Base-by-base conservation (phyloP, 2,888 invertebrate species). In the Tubulanus polymorphus region DNA sequence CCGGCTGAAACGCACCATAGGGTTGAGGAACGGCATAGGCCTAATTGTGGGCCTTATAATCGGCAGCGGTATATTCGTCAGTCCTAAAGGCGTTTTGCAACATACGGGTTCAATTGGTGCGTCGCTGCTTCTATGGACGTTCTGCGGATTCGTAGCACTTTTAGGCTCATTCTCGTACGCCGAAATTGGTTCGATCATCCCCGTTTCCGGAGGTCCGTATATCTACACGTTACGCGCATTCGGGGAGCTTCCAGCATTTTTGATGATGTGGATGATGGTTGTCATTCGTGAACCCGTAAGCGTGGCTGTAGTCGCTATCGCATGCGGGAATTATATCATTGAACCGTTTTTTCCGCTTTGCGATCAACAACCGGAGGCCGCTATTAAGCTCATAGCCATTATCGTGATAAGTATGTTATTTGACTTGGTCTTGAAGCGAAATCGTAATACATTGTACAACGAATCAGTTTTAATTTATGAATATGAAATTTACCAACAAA, bases 41-140 rank as follows among this genome's bases (percentile, higher is more conserved):
- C 71, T 74, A 30, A 74, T 74, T 51, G 67, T 72, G 26, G 94
- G 94, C 48, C 88, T 93, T 61, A 93, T 94, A 64, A 88, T 94
- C 52, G 96, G 96, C 1, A 88, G 94, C 1, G 96, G 96, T 10
- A 95, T 95, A 69, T 96, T 96, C 79, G 91, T 95, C 45, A 90
- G 93, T 28, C 95, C 95, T 0, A 90, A 88, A 74, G 89, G 94
- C 65, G 93, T 93, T n/a, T 83, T 95, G 25, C 79, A 82, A 57
- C 83, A 88, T 73, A 87, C 92, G 88, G 15, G 94, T 91, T 56
- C 78, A 88, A 60, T 83, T 12, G 72, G 75, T 6, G 68, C 91
- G 79, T 89, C 93, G 1, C 83, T 94, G 51, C 85, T 93, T 51
- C 87, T 95, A 55, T 95, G 95, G 95, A 83, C 89, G 28, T 81